Evolutionary conservation across 1,140 invertebrate genomes (phyloP).

Genomic region (Chrysoperla carnea): DNA sequence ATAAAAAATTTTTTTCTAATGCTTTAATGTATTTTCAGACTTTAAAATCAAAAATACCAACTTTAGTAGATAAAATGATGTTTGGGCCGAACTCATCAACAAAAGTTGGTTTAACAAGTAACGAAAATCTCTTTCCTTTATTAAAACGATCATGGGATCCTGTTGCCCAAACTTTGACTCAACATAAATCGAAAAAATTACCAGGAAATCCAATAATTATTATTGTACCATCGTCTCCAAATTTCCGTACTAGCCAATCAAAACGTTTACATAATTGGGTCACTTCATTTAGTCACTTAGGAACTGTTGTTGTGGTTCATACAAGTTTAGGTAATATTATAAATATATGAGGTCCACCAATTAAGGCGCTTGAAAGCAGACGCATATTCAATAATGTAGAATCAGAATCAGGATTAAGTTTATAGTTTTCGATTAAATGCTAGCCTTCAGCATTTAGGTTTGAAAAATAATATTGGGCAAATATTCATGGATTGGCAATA

Average conservation of each 20-base stretch:
- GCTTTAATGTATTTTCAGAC: conserved; percentile 30
- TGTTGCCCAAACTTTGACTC: conserved; percentile 17
- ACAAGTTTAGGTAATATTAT: conserved; percentile 22
- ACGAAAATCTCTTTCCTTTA: conserved; percentile 36
- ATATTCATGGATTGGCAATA: no score
- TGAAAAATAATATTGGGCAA: no score
- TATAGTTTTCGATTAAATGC: background rate
- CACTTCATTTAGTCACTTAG: conserved; percentile 41
- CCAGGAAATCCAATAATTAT: conserved; percentile 55
- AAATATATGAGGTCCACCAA: background rate
- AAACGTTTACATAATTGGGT: conserved; percentile 52
- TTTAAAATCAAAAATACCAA: conserved; percentile 53
- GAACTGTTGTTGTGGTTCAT: conserved; percentile 48
- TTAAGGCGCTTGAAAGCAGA: no score
- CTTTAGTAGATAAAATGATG: conserved; percentile 61
- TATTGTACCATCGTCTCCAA: conserved; percentile 41
- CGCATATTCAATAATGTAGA: no score
- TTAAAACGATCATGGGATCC: conserved; percentile 69
- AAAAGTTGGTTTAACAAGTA: conserved; percentile 23
- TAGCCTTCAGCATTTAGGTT: background rate
- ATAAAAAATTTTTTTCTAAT: conserved; percentile 6
- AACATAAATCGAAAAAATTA: conserved; percentile 35
- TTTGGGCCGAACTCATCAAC: conserved; percentile 26
- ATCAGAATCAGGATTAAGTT: no score
- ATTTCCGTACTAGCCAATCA: conserved; percentile 21